Conservation (phyloP, 2,888 invertebrate genomes). For the Zygothrica quintamaculata region DNA sequence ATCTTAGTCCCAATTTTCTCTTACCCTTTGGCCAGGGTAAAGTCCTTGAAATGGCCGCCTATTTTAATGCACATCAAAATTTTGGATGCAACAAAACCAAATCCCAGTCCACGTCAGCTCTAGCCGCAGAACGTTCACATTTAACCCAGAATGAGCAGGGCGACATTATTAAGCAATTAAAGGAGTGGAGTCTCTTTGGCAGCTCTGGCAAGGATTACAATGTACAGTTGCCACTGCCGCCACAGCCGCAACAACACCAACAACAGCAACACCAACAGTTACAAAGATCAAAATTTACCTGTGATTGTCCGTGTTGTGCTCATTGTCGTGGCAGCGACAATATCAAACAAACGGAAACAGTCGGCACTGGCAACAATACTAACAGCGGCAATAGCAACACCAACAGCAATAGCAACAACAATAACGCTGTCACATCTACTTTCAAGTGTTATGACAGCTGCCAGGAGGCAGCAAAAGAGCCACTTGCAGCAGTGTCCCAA, state of each 20-base stretch:
- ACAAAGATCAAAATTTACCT: conserved; percentile 46
- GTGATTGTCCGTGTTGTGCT: conserved; percentile 79
- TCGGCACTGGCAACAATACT: conserved; percentile 12
- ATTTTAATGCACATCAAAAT: conserved; percentile 85
- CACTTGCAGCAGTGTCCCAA: conserved; percentile 22
- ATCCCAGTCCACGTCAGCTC: conserved; percentile 76
- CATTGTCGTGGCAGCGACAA: conserved; percentile 62
- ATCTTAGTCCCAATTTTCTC: conserved; percentile 62
- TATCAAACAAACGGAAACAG: conserved; percentile 8
- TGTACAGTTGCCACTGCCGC: conserved; percentile 45
- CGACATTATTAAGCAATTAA: conserved; percentile 81
- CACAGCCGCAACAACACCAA: conserved; percentile 26
- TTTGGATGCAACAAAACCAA: conserved; percentile 48
- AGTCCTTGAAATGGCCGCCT: conserved; percentile 89
- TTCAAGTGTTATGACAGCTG: conserved; percentile 70
- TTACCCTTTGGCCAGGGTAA: conserved; percentile 86
- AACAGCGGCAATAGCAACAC: conserved; percentile 1
- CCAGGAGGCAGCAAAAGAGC: conserved; percentile 45
- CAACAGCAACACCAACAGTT: conserved; percentile 16
- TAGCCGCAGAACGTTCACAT: conserved; percentile 49
- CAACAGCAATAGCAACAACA: conserved; percentile 16
- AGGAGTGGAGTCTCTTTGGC: conserved; percentile 84
- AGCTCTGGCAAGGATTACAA: conserved; percentile 78
- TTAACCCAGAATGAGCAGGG: conserved; percentile 77
- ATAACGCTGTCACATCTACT: conserved; percentile 43